Evolutionary conservation across 2,888 invertebrate genomes (phyloP).

Genomic region (Ophion ellenae): DNA sequence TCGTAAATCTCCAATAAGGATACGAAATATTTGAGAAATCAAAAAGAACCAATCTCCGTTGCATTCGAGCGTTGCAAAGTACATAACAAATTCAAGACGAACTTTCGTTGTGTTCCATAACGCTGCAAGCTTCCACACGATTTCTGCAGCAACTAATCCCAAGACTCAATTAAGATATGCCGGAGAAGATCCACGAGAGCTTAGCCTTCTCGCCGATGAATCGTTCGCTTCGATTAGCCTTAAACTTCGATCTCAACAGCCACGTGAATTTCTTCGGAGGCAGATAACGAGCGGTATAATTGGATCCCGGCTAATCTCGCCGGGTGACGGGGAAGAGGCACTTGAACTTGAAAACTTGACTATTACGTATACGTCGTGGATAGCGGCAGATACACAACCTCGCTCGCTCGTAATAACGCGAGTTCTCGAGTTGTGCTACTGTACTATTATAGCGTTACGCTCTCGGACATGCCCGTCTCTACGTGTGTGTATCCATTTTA

Average conservation of each 20-base stretch:
- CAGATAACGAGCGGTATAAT: neutral
- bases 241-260: neutral
- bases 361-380: slow-evolving; percentile 42
- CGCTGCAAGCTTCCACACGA: too few relatives aligned
- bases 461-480: slow-evolving; percentile 19
- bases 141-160: too few relatives aligned
- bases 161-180: too few relatives aligned
- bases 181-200: too few relatives aligned
- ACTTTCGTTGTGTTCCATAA: too few relatives aligned
- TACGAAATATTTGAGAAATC: too few relatives aligned
- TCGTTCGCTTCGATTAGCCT: neutral
- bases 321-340: slow-evolving; percentile 24
- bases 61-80: too few relatives aligned
- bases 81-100: too few relatives aligned
- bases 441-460: slow-evolving; percentile 45
- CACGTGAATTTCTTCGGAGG: neutral
- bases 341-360: slow-evolving; percentile 49
- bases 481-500: slow-evolving; percentile 21
- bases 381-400: slow-evolving; percentile 30
- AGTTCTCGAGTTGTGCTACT: slow-evolving; percentile 6
- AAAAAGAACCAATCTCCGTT: too few relatives aligned
- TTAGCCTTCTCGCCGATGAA: too few relatives aligned
- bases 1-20: too few relatives aligned
- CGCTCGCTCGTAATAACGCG: slow-evolving; percentile 2
- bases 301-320: neutral